These are phyloP conservation scores for Tonatia bakeri DNA, from an alignment of 2,113 vertebrate species.

Conservation along the genomic window DNA sequence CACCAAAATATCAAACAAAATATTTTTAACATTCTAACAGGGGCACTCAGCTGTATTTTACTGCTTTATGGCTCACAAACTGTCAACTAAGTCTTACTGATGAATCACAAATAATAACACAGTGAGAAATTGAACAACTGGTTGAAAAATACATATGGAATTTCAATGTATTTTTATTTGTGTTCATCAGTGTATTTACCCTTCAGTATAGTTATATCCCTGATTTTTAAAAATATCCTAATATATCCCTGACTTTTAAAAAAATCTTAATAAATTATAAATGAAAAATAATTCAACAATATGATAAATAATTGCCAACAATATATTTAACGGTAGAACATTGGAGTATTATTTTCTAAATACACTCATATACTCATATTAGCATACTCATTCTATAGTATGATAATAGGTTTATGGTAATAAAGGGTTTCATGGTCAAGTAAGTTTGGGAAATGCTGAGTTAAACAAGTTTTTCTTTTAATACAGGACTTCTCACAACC, in stretches of 20 bases:
- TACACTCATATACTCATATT: neutral
- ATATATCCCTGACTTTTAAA: neutral
- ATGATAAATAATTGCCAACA: neutral
- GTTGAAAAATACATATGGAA: neutral
- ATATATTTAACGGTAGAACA: neutral
- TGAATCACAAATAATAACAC: neutral
- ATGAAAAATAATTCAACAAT: slow-evolving; percentile 6
- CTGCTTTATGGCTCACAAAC: neutral
- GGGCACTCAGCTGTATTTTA: neutral
- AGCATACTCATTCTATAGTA: neutral
- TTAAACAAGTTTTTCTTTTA: slow-evolving; percentile 16
- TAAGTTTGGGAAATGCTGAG: neutral
- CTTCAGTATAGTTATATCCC: neutral
- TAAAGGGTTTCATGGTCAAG: neutral
- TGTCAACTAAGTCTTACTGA: neutral
- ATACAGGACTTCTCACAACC: neutral
- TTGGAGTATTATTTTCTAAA: slow-evolving; percentile 5
- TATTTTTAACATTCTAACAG: neutral
- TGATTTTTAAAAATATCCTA: neutral
- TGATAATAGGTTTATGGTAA: neutral
- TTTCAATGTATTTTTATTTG: neutral
- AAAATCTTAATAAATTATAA: neutral
- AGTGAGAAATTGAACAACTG: neutral
- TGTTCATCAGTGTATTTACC: neutral
- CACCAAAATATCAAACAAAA: neutral